Base-by-base conservation (phyloP, 2,797 vertebrate genomes). In the Mastacembelus armatus region DNA sequence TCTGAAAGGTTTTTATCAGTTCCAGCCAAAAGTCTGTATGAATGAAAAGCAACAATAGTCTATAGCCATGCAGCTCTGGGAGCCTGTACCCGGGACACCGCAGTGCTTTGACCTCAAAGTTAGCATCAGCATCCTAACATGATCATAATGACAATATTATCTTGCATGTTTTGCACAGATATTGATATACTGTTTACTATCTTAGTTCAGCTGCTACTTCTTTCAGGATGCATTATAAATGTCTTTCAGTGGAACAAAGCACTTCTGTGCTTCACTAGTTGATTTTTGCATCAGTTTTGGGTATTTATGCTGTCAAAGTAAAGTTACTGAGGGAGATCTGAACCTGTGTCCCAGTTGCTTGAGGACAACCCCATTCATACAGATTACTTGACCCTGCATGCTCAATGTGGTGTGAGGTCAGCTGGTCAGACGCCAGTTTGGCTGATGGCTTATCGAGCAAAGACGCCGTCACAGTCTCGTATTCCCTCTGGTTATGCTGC, bases 371-470 rank as follows among this genome's bases (percentile, higher is more conserved):
- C 54, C 61, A 66, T 22, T 71, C 54, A 78, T 66, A 61, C 55
- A 45, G 73, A 51, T 70, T 61, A 64, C 74, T 80, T 88, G 85
- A 88, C 83, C 81, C 85, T 19, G 32, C 33, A 7, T 18, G 55
- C 58, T 51, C 59, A 51, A 39, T 16, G 10, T 44, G 44, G 63
- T 35, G 51, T 71, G 80, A 79, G 88, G 85, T 92, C 89, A 90
- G 76, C 36, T 58, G 77, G 76, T 84, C 80, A 84, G 86, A 84
- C 64, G 77, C 81, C 86, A 81, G 70, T 69, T 80, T 76, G 85
- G 72, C 88, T 86, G 73, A 74, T 58, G 9, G 66, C 55, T 84
- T 79, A 83, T 59, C 33, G 66, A 85, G 77, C 73, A 51, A 79
- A 65, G 68, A 56, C 42, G 5, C 69, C 27, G 70, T 75, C 40